These are phyloP conservation scores for Pheosia tremula DNA, from an alignment of 2,888 invertebrate genomes.

Conservation along the genomic window DNA sequence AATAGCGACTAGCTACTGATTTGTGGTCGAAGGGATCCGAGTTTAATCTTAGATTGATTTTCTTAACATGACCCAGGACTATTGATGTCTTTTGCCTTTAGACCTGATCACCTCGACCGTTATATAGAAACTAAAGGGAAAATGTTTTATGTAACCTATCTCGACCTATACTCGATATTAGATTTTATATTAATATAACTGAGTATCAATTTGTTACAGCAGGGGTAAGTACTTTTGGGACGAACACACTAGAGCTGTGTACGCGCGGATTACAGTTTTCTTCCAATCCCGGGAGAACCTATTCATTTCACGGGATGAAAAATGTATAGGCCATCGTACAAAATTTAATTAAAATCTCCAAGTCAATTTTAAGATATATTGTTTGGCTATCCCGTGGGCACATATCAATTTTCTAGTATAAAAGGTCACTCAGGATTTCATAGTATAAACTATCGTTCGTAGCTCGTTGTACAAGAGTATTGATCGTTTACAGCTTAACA, in stretches of 20 bases:
- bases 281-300: no score
- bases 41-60: conserved; percentile 40
- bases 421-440: no score
- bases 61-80: conserved; percentile 25
- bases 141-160: neutral
- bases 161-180: conserved; percentile 1
- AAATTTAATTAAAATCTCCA: no score
- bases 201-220: neutral
- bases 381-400: no score
- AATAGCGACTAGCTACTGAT: conserved; percentile 39
- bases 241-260: no score
- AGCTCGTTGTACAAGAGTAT: neutral
- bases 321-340: no score
- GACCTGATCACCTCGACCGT: conserved; percentile 14
- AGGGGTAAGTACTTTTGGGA: neutral
- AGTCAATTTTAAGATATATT: no score
- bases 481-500: conserved; percentile 2
- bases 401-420: no score
- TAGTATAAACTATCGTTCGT: neutral
- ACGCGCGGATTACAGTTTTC: no score
- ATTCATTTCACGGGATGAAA: no score
- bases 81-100: conserved; percentile 17
- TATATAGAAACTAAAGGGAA: conserved; percentile 4
- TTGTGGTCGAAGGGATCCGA: conserved; percentile 34
- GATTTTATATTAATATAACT: neutral